These are phyloP conservation scores for Tiliqua scincoides DNA, from an alignment of 2,113 vertebrate species.

Conservation along the genomic window DNA sequence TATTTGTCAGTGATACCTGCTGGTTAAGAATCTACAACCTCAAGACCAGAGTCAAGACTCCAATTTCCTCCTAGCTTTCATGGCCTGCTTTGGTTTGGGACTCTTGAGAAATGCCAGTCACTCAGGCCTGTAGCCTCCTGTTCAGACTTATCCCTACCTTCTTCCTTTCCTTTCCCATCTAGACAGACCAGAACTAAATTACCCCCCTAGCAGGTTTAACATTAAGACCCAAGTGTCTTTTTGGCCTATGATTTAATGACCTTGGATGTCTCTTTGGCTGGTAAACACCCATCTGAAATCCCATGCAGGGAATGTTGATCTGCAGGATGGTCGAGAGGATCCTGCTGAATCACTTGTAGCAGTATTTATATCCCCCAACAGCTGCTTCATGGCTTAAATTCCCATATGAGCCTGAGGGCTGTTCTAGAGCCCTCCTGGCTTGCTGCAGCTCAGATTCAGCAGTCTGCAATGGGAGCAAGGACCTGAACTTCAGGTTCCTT, in stretches of 20 bases:
- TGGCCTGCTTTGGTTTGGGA: neutral
- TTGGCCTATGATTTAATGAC: conserved; percentile 31
- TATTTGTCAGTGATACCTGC: neutral
- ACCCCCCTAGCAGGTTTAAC: fast-evolving
- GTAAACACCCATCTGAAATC: neutral
- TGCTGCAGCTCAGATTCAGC: neutral
- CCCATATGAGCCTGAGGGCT: neutral
- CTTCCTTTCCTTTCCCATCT: neutral
- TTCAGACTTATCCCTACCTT: neutral
- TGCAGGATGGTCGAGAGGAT: neutral
- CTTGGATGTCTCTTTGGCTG: neutral
- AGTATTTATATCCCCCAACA: conserved; percentile 44
- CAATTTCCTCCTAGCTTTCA: neutral
- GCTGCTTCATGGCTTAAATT: conserved; percentile 15
- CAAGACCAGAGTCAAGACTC: neutral
- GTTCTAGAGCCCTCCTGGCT: neutral
- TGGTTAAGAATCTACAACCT: neutral
- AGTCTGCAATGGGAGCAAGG: neutral
- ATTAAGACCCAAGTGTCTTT: conserved; percentile 1
- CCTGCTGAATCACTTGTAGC: conserved; percentile 24
- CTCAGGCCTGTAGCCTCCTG: neutral
- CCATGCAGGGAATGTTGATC: conserved; percentile 16
- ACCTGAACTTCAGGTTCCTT: neutral
- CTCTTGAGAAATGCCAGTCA: neutral
- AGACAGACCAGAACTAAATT: fast-evolving